Evolutionary conservation across 92 coral and sea anemone species (phyloP), one percentile per base, ranked within the genome.

Genomic region (Epizoanthus illoricatus): DNA sequence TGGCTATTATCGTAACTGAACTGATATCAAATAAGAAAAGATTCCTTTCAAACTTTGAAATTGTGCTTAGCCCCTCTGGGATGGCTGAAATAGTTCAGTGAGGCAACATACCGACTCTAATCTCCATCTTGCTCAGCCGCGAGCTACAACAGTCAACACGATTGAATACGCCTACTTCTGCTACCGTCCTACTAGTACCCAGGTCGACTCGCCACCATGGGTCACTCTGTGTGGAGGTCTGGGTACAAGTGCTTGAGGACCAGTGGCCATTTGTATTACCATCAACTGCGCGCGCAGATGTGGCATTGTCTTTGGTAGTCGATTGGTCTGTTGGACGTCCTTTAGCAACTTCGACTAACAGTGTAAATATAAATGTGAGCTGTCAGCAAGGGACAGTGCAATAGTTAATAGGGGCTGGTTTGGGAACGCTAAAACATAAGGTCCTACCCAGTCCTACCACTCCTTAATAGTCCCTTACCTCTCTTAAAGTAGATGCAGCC

Each of bases 141-240:
- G 75, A 41, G 21, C 57, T 70, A 5, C 75, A 70, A 24, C 75
- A 70, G 13, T 70, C 75, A n/a, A 41, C 75, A 42, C 57, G 55
- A 7, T 70, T 70, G 23, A 70, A 70, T 12, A 70, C 56, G 75
- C 21, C 21, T 13, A 70, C 56, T 42, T 70, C 75, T 70, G 24
- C 21, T 13, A 70, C 52, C 43, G 55, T 70, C 21, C 39, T 40
- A n/a, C 75, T 70, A 3, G 47, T 39, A 17, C 75, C 75, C 20
- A 70, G 57, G 47, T 70, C 75, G 10, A 70, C 75, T 42, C 55
- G 56, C 75, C 75, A 70, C 75, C 75, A 70, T 41, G 75, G 75
- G 58, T 70, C 49, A 4, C 49, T 28, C 49, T 70, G 57, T 42
- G n/a, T 1, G 24, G 56, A 17, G 57, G 75, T 70, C 75, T 42